Evolutionary conservation across 2,113 vertebrate species (phyloP), one percentile per base, ranked within the genome.

Genomic region (Hippocampus guttulatus): DNA sequence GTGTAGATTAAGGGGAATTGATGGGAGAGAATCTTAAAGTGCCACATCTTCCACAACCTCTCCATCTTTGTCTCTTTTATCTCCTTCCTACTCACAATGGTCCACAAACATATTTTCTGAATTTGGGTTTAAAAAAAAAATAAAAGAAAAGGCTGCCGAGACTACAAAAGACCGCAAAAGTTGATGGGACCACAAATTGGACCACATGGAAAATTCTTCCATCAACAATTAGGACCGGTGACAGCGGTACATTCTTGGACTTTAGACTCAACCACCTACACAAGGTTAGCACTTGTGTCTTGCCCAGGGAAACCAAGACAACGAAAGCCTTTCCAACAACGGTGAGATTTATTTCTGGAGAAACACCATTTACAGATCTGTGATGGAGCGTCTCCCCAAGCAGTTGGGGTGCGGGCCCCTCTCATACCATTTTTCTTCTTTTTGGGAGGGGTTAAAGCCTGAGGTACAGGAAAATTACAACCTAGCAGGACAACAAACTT

Each of bases 201-300:
- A 82, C 76, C 80, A 73, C 75, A 75, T 2, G 40, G 72, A 69
- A 81, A 78, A 84, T 82, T 51, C 74, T 71, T 86, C 77, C 78
- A 67, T 71, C 38, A 30, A 71, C 76, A 69, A 88, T 84, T 79
- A 86, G 77, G 77, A 60, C 9, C n/a, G 33, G 76, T 78, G 81
- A 68, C 12, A 23, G 70, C 77, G 76, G 69, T 80, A 84, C 84
- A 80, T 86, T 83, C 68, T 87, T 75, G 82, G 85, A 87, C 87
- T 87, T 87, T 71, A 73, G 81, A 76, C 82, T 74, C 11, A 75
- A 70, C 71, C 80, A 77, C 84, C 78, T 81, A 84, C 84, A 86
- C 87, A 76, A 20, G 64, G 67, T 67, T 61, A 62, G 51, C 69
- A 64, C 69, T 75, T 21, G 52, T 65, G 75, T 38, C 33, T 38